A percentile compares a stretch with the other conserved stretches of the same genome.
Conservation (phyloP, 1,140 invertebrate species). For the Dreissena polymorpha region DNA sequence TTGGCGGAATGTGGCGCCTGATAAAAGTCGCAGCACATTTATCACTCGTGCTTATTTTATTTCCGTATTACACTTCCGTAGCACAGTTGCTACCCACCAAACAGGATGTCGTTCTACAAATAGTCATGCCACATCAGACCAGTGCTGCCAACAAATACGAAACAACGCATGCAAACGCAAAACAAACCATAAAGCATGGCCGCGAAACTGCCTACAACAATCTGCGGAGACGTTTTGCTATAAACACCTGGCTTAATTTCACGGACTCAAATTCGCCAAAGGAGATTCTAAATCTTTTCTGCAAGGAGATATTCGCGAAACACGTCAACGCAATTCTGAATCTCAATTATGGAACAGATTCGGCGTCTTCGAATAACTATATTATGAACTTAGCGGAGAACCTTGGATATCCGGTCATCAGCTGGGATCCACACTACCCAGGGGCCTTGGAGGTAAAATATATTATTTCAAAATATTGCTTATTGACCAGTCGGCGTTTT, state of each 20-base stretch:
- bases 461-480: no score
- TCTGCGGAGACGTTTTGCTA: conserved; percentile 5
- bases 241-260: conserved; percentile 49
- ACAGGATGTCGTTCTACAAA: conserved; percentile 42
- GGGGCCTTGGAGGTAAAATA: conserved; percentile 42
- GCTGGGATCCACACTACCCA: conserved; percentile 45
- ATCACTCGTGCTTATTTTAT: no score
- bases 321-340: conserved; percentile 42
- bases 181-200: conserved; percentile 45
- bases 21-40: no score
- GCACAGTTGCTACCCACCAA: neutral
- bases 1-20: no score
- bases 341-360: conserved; percentile 30
- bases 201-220: conserved; percentile 12
- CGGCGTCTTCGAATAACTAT: conserved; percentile 50
- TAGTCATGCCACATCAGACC: conserved; percentile 22
- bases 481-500: no score
- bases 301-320: conserved; percentile 42
- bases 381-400: conserved; percentile 43
- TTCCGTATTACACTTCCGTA: no score
- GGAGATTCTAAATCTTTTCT: conserved; percentile 45
- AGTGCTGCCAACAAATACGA: conserved; percentile 9
- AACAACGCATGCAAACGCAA: conserved; percentile 5
- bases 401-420: conserved; percentile 53
- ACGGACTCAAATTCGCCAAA: conserved; percentile 22